phyloP scores from a whole-genome alignment of 2,113 vertebrate species.

The Romanogobio albipinnatus region DNA sequence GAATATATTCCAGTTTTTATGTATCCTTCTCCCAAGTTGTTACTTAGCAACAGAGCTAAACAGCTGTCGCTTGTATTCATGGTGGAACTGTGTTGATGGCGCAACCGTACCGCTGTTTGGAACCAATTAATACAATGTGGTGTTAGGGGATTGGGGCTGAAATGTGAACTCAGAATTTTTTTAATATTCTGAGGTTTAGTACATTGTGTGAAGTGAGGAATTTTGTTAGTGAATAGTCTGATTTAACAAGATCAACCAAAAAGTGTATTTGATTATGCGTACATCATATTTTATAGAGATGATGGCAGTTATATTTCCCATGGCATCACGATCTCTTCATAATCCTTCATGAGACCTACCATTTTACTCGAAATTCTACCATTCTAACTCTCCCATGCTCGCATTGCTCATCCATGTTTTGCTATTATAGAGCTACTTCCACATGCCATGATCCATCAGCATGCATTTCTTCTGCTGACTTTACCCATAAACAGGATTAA shows the following conservation, averaged over 20 bases:
- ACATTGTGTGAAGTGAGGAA: not conserved
- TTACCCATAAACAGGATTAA: constrained; percentile 26
- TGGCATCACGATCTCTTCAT: not conserved
- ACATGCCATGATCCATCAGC: constrained; percentile 16
- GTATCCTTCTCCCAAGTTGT: not conserved
- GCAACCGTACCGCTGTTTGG: not conserved
- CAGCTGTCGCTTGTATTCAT: not conserved
- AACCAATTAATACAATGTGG: not conserved
- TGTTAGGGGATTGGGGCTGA: not conserved
- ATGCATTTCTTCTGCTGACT: constrained; percentile 13
- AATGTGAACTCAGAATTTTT: not conserved
- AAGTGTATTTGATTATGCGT: not conserved
- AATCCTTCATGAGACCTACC: not conserved
- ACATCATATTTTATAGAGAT: not conserved
- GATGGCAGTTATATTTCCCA: not conserved
- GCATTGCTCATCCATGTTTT: constrained; percentile 7
- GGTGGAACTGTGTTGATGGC: not conserved
- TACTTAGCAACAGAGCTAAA: constrained; percentile 9
- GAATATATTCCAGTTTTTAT: not conserved
- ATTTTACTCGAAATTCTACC: not conserved
- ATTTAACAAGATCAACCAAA: not conserved
- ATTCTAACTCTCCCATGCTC: not conserved
- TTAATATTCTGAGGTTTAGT: not conserved
- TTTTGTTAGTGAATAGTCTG: not conserved
- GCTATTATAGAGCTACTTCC: not conserved